Percentiles rank a stretch among this genome's conserved stretches.
Evolutionary conservation across 2,113 vertebrate species (phyloP).

Genomic region (Poeciliopsis occidentalis): DNA sequence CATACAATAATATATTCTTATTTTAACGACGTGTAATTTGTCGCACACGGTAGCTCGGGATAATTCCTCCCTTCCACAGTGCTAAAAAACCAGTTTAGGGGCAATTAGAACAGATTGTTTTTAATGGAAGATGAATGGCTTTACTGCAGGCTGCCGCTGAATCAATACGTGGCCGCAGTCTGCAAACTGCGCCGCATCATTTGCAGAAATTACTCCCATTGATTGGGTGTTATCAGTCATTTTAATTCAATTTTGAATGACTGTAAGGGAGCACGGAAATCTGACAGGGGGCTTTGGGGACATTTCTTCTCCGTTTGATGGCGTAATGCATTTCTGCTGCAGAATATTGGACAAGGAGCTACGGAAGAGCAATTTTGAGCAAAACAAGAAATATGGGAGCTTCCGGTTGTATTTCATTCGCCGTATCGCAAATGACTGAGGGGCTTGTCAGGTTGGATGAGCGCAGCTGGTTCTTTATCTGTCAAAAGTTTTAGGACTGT

Average conservation of each 20-base stretch:
- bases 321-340: slow-evolving; percentile 27
- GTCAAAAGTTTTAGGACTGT: slow-evolving; percentile 10
- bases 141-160: slow-evolving; percentile 59
- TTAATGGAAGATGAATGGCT: slow-evolving; percentile 62
- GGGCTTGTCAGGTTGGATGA: slow-evolving; percentile 6
- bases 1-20: slow-evolving; percentile 53
- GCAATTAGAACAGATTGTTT: slow-evolving; percentile 67
- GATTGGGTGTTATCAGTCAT: slow-evolving; percentile 68
- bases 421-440: slow-evolving; percentile 13
- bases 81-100: slow-evolving; percentile 50
- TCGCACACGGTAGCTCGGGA: slow-evolving; percentile 26
- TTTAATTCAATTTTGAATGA: slow-evolving; percentile 72
- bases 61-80: slow-evolving; percentile 35
- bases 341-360: slow-evolving; percentile 4
- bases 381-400: slow-evolving; percentile 18
- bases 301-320: slow-evolving; percentile 33
- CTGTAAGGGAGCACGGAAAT: slow-evolving; percentile 46
- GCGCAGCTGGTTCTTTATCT: slow-evolving; percentile 19
- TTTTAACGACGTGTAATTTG: slow-evolving; percentile 55
- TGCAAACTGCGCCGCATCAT: slow-evolving; percentile 59
- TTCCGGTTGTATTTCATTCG: slow-evolving; percentile 13
- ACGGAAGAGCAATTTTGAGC: slow-evolving; percentile 28
- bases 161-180: slow-evolving; percentile 67
- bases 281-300: slow-evolving; percentile 14
- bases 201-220: slow-evolving; percentile 67